Percentiles rank a stretch among this genome's conserved stretches.
These are phyloP conservation scores for Actinopyga echinites DNA, from an alignment of 53 echinoderm and acorn worm species.

Conservation along the genomic window DNA sequence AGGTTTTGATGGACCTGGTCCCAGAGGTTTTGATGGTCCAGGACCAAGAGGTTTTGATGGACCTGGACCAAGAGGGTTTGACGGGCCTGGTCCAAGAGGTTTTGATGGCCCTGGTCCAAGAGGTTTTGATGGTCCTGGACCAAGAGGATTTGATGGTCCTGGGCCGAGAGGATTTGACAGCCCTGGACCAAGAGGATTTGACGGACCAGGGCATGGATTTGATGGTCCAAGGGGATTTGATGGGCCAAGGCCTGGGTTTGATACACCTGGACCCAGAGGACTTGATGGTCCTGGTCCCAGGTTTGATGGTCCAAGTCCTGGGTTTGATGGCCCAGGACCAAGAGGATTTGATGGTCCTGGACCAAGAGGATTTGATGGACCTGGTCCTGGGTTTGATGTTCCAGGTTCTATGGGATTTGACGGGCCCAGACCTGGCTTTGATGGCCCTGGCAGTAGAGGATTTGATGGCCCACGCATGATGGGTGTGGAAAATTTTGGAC, in stretches of 20 bases:
- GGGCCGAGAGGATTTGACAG: slow-evolving; percentile 15
- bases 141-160: neutral
- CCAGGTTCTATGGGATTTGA: slow-evolving; percentile 11
- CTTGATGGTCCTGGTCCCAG: slow-evolving; percentile 31
- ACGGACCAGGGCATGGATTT: slow-evolving; percentile 14
- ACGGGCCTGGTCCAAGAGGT: slow-evolving; percentile 24
- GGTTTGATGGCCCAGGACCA: slow-evolving; percentile 33
- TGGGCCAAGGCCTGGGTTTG: neutral
- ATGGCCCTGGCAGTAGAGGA: slow-evolving; percentile 39
- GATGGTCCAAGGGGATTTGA: slow-evolving; percentile 2
- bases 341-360: neutral
- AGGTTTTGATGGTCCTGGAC: neutral
- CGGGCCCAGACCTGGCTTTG: slow-evolving; percentile 14
- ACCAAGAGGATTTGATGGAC: slow-evolving; percentile 10
- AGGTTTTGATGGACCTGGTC: slow-evolving; percentile 10
- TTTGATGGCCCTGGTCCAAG: neutral
- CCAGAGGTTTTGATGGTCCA: slow-evolving; percentile 26
- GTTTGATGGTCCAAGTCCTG: slow-evolving; percentile 31
- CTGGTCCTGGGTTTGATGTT: slow-evolving; percentile 2
- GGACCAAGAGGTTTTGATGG: neutral
- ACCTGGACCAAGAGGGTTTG: neutral
- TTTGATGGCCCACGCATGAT: slow-evolving; percentile 13
- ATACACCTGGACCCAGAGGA: slow-evolving; percentile 1
- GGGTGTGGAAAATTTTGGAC: slow-evolving; percentile 24
- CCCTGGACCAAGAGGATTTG: slow-evolving; percentile 31